Base-by-base conservation (phyloP, 2,113 vertebrate genomes). In the Lepisosteus osseus region DNA sequence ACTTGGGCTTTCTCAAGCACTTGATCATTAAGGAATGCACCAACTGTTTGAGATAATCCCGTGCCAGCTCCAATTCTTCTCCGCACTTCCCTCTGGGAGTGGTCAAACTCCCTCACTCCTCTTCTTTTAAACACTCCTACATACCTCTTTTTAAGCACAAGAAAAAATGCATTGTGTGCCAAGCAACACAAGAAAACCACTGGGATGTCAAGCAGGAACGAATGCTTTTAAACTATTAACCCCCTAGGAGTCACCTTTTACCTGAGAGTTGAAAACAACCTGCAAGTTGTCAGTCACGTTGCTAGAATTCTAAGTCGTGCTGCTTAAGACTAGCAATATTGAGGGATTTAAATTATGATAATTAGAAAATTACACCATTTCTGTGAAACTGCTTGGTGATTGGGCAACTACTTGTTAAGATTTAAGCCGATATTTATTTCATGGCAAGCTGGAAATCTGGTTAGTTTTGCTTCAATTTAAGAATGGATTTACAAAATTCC, bases 1-100 rank as follows among this genome's bases (percentile, higher is more conserved):
- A 82, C 81, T 83, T 78, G 86, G 87, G 80, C 88, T 91, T 29
- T 90, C 92, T 94, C 93, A 90, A 92, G 94, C 93, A 94, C 92
- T 96, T 95, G 95, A 97, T 96, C 95, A 93, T 94, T 95, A 94
- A 95, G 96, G 93, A 98, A 98, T 98, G 95, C 94, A 92, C 94
- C 95, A 97, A 98, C 95, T 96, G 95, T 92, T 96, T 93, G 82
- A 95, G 94, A 97, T 97, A 97, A 95, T 95, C 91, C 88, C 78
- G 92, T 96, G 95, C 95, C 95, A 98, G 94, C 92, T 95, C 93
- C 94, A 92, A 85, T 95, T 96, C 94, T 94, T 91, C 94, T 89
- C 88, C 93, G 88, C 92, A 92, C 91, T 94, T 92, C 92, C 93
- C 90, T 91, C 79, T 86, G 91, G 91, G 93, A 93, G 88, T 90